Percentiles rank a stretch among this genome's conserved stretches.
Conservation (phyloP, 1,140 invertebrate genomes). For the Cotesia typhae region DNA sequence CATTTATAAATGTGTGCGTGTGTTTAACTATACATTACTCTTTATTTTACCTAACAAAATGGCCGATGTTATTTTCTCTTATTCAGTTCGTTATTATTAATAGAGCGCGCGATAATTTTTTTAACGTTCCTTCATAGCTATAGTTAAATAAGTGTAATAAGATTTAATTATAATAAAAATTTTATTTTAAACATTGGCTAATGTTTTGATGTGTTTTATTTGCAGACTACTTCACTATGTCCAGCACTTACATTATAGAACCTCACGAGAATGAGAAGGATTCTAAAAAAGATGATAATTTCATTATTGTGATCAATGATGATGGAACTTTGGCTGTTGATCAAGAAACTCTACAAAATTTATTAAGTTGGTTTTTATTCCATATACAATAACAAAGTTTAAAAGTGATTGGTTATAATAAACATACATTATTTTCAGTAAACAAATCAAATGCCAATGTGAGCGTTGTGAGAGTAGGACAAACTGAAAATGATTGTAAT, state of each 20-base stretch:
- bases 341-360: slow-evolving; percentile 73
- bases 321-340: slow-evolving; percentile 77
- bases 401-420: slow-evolving; percentile 39
- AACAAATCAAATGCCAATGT: slow-evolving; percentile 64
- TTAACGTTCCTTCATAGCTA: not conserved
- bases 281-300: slow-evolving; percentile 62
- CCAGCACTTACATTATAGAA: slow-evolving; percentile 60
- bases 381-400: not conserved
- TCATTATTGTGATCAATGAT: slow-evolving; percentile 79
- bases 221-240: slow-evolving; percentile 53
- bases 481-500: slow-evolving; percentile 57
- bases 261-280: slow-evolving; percentile 53
- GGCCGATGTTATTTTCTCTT: slow-evolving; percentile 30
- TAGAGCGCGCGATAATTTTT: slow-evolving; percentile 26
- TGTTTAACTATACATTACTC: not conserved
- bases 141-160: not conserved
- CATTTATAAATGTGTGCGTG: not conserved
- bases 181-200: slow-evolving; percentile 8
- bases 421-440: slow-evolving; percentile 52
- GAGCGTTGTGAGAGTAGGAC: slow-evolving; percentile 64
- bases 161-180: not conserved
- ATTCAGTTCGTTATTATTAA: slow-evolving; percentile 39
- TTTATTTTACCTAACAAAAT: slow-evolving; percentile 36
- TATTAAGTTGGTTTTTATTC: slow-evolving; percentile 70
- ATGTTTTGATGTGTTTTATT: slow-evolving; percentile 12